Conservation (phyloP, 2,113 vertebrate species). For the Mesembrinibis cayennensis region DNA sequence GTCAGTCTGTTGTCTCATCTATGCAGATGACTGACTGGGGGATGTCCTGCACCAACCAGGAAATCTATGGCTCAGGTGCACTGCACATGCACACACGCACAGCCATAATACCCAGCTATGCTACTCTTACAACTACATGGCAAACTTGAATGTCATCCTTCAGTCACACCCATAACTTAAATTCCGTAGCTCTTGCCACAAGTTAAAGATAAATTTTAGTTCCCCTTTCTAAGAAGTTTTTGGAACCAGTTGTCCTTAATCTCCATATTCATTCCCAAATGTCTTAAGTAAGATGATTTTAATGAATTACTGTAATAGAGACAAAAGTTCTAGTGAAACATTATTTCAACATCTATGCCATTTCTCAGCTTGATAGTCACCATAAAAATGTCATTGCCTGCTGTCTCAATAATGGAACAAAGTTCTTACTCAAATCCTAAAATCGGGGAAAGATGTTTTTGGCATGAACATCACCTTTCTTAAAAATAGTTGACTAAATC, state of each 20-base stretch:
- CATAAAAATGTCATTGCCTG: background rate
- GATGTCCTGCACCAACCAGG: background rate
- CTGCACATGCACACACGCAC: background rate
- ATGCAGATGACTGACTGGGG: background rate
- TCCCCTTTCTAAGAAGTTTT: background rate
- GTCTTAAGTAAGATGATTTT: background rate
- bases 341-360: background rate
- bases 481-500: background rate
- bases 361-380: background rate
- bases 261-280: background rate
- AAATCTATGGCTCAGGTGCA: background rate
- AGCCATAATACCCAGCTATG: background rate
- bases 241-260: background rate
- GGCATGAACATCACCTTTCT: background rate
- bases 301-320: background rate
- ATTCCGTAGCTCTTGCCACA: background rate
- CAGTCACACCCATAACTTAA: background rate
- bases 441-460: background rate
- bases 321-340: background rate
- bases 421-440: background rate
- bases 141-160: background rate
- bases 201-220: background rate
- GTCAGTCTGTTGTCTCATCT: background rate
- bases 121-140: background rate
- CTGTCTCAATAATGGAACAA: background rate